phyloP scores from a whole-genome alignment of 2,888 invertebrate genomes.

The Lasiommata megera region DNA sequence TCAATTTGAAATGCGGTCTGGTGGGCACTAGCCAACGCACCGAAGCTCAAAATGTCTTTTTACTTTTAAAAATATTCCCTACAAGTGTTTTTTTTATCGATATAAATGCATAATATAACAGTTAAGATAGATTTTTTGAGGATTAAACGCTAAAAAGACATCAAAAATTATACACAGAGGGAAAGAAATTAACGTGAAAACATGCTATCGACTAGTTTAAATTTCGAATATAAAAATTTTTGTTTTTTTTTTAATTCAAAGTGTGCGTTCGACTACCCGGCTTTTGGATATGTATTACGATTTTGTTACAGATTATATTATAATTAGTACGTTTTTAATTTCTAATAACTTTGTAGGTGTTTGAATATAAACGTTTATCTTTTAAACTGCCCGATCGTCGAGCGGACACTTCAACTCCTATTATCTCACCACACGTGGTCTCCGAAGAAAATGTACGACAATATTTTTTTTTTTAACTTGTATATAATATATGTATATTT shows the following conservation, averaged over 20 bases:
- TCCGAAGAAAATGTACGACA: slow-evolving; percentile 75
- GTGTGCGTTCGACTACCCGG: slow-evolving; percentile 67
- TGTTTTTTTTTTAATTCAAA: slow-evolving; percentile 55
- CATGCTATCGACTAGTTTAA: slow-evolving; percentile 77
- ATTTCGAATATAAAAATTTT: slow-evolving; percentile 78
- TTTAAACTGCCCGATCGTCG: slow-evolving; percentile 60
- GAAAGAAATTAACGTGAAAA: slow-evolving; percentile 60
- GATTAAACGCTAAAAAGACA: slow-evolving; percentile 69
- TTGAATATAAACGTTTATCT: slow-evolving; percentile 33
- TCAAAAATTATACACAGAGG: slow-evolving; percentile 71
- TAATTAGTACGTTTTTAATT: slow-evolving; percentile 19
- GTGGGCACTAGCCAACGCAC: slow-evolving; percentile 63
- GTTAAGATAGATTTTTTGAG: slow-evolving; percentile 58
- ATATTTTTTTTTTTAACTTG: slow-evolving; percentile 68
- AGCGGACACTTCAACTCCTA: slow-evolving; percentile 50
- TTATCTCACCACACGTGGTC: slow-evolving; percentile 68
- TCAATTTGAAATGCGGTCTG: slow-evolving; percentile 72
- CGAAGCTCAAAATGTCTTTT: slow-evolving; percentile 41
- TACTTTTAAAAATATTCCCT: slow-evolving; percentile 40
- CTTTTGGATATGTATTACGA: slow-evolving; percentile 73
- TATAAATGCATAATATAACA: slow-evolving; percentile 70
- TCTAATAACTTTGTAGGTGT: slow-evolving; percentile 37
- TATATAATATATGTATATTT: slow-evolving; percentile 81
- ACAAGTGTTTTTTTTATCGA: slow-evolving; percentile 35
- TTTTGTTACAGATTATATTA: slow-evolving; percentile 31